These are phyloP conservation scores for Vireo altiloquus DNA, from an alignment of 2,113 vertebrate genomes.

Conservation along the genomic window DNA sequence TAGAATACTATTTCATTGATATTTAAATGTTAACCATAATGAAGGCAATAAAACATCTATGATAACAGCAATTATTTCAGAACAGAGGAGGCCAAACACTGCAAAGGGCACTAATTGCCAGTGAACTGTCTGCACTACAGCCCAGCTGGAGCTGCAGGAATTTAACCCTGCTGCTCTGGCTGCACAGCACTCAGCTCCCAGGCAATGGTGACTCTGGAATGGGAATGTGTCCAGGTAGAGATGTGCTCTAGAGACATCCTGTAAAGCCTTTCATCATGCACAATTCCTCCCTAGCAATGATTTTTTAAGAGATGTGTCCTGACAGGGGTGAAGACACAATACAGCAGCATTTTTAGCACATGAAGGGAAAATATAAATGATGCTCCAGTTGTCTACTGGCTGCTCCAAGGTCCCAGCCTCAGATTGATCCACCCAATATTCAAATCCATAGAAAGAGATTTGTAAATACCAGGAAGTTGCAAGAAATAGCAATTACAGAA, in stretches of 20 bases:
- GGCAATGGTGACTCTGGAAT: not conserved
- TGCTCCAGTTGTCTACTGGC: not conserved
- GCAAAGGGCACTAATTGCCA: constrained; percentile 37
- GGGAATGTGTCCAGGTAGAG: fast-evolving
- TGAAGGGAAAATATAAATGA: not conserved
- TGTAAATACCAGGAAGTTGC: not conserved
- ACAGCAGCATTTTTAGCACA: not conserved
- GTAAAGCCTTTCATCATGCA: not conserved
- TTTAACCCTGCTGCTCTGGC: not conserved
- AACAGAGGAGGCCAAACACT: constrained; percentile 61
- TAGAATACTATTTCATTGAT: constrained; percentile 64
- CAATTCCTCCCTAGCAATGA: not conserved
- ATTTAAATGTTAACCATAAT: constrained; percentile 76
- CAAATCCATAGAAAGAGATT: not conserved
- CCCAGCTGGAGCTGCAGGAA: not conserved
- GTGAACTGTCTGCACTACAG: not conserved
- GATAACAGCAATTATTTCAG: constrained; percentile 74
- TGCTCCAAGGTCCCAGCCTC: not conserved
- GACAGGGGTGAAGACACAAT: not conserved
- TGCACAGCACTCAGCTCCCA: not conserved
- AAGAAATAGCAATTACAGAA: not conserved
- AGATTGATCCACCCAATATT: not conserved
- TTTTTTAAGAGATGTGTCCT: not conserved
- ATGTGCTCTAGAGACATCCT: not conserved
- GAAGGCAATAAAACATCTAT: constrained; percentile 74